phyloP scores from a whole-genome alignment of 2,797 vertebrate species.

The Esox masquinongy region DNA sequence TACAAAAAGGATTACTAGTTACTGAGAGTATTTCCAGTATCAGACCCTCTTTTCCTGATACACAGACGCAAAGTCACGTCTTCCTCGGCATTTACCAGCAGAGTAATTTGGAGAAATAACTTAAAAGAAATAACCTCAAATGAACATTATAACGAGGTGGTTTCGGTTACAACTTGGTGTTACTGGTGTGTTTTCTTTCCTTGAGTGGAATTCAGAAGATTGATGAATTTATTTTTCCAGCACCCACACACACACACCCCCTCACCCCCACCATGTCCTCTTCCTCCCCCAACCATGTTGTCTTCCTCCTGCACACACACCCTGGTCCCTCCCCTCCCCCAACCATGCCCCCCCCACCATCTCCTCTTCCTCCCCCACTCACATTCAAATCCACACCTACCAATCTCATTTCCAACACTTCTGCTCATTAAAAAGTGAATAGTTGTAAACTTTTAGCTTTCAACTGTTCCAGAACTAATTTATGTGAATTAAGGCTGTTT shows the following conservation, averaged over 20 bases:
- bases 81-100: conserved; percentile 15
- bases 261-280: conserved; percentile 30
- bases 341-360: background rate
- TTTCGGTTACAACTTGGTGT: conserved; percentile 63
- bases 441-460: conserved; percentile 55
- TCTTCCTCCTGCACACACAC: conserved; percentile 3
- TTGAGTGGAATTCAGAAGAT: conserved; percentile 62
- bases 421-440: conserved; percentile 36
- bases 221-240: conserved; percentile 56
- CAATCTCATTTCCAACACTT: conserved; percentile 40
- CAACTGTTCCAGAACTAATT: conserved; percentile 50
- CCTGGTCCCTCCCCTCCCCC: conserved; percentile 13
- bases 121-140: conserved; percentile 47
- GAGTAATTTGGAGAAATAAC: conserved; percentile 31
- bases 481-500: conserved; percentile 31
- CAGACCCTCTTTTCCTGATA: conserved; percentile 25
- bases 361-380: conserved; percentile 22
- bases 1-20: conserved; percentile 13
- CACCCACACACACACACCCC: background rate
- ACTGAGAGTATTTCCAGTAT: conserved; percentile 15
- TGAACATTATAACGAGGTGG: conserved; percentile 58
- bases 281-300: background rate
- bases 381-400: conserved; percentile 45
- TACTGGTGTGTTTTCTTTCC: conserved; percentile 63
- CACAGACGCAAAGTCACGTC: conserved; percentile 10